Evolutionary conservation across 1,140 invertebrate species (phyloP).

Genomic region (Aphis craccivora): DNA sequence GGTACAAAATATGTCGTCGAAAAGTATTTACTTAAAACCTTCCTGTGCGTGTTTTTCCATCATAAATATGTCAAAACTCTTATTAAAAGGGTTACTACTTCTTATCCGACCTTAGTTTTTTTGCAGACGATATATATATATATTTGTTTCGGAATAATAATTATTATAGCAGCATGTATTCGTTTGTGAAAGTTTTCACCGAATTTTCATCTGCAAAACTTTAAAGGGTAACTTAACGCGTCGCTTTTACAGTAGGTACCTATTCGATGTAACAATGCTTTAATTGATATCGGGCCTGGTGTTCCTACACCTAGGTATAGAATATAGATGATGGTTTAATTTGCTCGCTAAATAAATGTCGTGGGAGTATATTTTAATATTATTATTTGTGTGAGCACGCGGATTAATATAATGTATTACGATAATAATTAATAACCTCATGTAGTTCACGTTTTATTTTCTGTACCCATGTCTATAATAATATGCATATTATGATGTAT

Average conservation of each 20-base stretch:
- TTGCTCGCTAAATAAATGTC: not conserved
- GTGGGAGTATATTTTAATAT: not conserved
- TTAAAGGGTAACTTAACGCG: not conserved
- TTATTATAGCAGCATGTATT: not conserved
- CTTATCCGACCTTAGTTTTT: not conserved
- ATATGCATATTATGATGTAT: not conserved
- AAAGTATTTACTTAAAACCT: not conserved
- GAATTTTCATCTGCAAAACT: not conserved
- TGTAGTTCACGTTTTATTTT: not conserved
- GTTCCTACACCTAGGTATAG: not conserved
- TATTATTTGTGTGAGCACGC: not conserved
- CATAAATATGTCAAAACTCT: not conserved
- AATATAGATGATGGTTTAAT: not conserved
- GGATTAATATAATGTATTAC: not conserved
- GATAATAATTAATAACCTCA: not conserved
- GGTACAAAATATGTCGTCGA: not conserved
- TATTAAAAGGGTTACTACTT: conserved; percentile 18
- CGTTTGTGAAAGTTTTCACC: not conserved
- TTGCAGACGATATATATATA: not conserved
- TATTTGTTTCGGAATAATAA: not conserved
- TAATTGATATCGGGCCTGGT: not conserved
- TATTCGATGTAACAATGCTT: not conserved
- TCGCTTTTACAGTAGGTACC: not conserved
- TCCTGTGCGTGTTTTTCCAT: not conserved
- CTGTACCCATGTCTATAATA: not conserved